Base-by-base conservation (phyloP, 2,797 vertebrate genomes). In the Paguma larvata region DNA sequence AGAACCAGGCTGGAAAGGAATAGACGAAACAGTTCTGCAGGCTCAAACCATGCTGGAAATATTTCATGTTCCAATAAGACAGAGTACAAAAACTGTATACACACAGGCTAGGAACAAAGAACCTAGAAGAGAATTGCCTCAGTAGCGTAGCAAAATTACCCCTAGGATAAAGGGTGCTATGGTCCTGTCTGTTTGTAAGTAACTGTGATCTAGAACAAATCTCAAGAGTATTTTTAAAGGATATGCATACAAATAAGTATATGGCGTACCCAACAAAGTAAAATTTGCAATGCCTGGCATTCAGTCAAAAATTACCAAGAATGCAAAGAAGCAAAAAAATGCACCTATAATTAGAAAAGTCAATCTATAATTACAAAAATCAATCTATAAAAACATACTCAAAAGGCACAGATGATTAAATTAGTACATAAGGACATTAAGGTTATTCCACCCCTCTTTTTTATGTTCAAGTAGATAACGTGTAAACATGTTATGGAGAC, bases 391-490 rank as follows among this genome's bases (percentile, higher is more conserved):
- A 68, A 85, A 72, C 59, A 82, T 30, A 87, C 25, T 87, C 34
- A 62, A 89, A 84, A 75, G 68, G n/a, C n/a, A 46, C 41, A 75
- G 41, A 73, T 41, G 27, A 68, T 6, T 70, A 25, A 89, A 30
- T 73, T 93, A 89, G 9, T 34, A 86, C 18, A 67, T 25, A 51
- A 59, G 68, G 41, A 7, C 19, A 87, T 14, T 63, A 34, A 65
- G 44, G 65, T 84, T 70, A 79, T 85, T 84, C 79, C 84, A 85
- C 63, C 34, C 34, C n/a, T 72, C 38, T n/a, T 85, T 68, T 90
- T 25, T 90, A 82, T n/a, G 32, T 59, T 83, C n/a, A 86, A 94
- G 30, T 14, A 95, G 38, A 85, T 27, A 59, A 77, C 67, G 34
- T 65, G 0, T 53, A 80, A 93, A 90, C n/a, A 80, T 70, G 23